A percentile compares a stretch with the other conserved stretches of the same genome.
phyloP scores from a whole-genome alignment of 2,888 invertebrate species.

The Melanchra persicariae region DNA sequence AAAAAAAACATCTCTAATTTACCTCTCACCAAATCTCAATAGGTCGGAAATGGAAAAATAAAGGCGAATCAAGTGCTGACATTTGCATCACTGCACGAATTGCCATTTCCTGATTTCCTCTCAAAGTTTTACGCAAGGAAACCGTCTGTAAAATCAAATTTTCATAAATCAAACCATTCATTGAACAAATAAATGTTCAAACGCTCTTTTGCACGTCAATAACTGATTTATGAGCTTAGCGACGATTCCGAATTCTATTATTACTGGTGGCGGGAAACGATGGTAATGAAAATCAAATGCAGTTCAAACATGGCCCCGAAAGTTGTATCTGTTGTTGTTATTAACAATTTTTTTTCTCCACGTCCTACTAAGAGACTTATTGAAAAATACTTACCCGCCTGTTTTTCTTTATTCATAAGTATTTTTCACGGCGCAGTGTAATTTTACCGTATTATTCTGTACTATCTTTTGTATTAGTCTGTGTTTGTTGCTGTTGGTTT shows the following conservation, averaged over 20 bases:
- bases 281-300: conserved; percentile 48
- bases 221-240: conserved; percentile 62
- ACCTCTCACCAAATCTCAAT: neutral
- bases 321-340: neutral
- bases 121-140: conserved; percentile 45
- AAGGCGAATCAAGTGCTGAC: conserved; percentile 5
- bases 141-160: conserved; percentile 54
- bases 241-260: conserved; percentile 43
- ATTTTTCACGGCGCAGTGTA: no score
- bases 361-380: neutral
- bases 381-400: neutral
- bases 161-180: conserved; percentile 58
- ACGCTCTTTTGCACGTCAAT: conserved; percentile 64
- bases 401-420: no score
- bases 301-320: conserved; percentile 25
- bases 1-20: conserved; percentile 3
- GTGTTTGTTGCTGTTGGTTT: no score
- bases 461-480: no score
- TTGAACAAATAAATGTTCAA: conserved; percentile 62
- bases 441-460: no score
- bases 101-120: conserved; percentile 40
- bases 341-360: neutral
- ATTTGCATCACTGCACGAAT: conserved; percentile 39
- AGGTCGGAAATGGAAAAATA: conserved; percentile 2
- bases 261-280: conserved; percentile 47